Evolutionary conservation across 1,140 invertebrate genomes (phyloP), one percentile per base, ranked within the genome.

Genomic region (Procambarus virginalis): DNA sequence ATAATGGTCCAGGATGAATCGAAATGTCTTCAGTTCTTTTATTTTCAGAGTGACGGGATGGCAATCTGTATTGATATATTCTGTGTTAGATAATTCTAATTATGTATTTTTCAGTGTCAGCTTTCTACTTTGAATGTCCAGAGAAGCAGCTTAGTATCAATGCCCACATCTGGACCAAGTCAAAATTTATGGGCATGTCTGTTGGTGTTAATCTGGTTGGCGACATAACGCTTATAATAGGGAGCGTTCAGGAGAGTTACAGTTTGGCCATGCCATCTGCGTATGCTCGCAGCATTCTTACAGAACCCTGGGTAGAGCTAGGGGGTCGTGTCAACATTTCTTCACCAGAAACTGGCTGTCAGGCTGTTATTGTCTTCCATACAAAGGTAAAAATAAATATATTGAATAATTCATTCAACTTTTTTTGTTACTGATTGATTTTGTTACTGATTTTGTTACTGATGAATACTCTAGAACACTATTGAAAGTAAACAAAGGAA

Each of bases 131-230:
- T 84, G 98, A 99, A 94, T 97, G 98, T 94, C 96, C 96, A 88
- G 96, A 96, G 91, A 98, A 98, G 94, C 95, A 96, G 91, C 97
- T 99, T 79, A 97, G 96, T 93, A 98, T 99, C 94, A 96, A 97
- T 93, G 98, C 98, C 9, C 98, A 98, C 93, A 98, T 99, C 78
- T 99, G 98, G 96, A 99, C 98, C n/a, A 99, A 99, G 94, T 99
- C 98, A 91, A 99, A 99, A 94, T 99, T 99, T 94, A 95, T 99
- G 73, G 98, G 99, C 0, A 95, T 99, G 78, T 99, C 98, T 45
- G 97, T 99, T 92, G 98, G 95, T 64, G 95, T 95, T 2, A 93
- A 94, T 49, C 94, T 95, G 93, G 82, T 92, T 80, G 95, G 95
- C 12, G 94, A 95, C 77, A 92, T 92, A 60, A 90, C 92, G 10